Conservation (phyloP, 1,140 invertebrate genomes). For the Brachionus paranguensis region DNA sequence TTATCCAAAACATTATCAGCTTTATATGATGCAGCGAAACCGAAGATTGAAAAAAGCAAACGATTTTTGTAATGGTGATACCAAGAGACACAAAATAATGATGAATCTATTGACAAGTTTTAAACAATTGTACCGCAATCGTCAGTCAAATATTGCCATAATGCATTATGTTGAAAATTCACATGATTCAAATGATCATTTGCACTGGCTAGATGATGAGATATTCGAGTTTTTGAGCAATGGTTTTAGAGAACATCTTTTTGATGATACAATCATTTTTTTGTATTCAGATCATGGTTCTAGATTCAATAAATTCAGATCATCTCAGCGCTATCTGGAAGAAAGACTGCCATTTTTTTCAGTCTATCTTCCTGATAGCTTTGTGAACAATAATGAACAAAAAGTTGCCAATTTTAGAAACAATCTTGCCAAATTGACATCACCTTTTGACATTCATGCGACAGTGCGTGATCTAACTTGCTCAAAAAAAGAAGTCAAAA, state of each 20-base stretch:
- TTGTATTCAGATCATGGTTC: slow-evolving; percentile 48
- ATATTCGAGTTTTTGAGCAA: background rate
- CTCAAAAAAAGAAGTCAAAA: background rate
- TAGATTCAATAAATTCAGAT: slow-evolving; percentile 41
- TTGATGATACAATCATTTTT: slow-evolving; percentile 46
- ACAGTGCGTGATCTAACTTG: slow-evolving; percentile 59
- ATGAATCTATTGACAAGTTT: background rate
- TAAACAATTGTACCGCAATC: background rate
- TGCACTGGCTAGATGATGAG: background rate
- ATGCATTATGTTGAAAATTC: background rate
- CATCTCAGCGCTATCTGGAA: background rate
- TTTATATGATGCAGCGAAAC: slow-evolving; percentile 44
- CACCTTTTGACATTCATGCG: slow-evolving; percentile 73
- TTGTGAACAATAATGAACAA: background rate
- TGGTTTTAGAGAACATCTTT: slow-evolving; percentile 6
- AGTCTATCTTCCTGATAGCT: background rate
- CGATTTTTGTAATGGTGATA: background rate
- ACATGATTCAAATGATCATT: background rate
- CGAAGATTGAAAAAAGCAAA: background rate
- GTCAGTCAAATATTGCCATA: background rate
- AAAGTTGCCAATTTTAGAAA: background rate
- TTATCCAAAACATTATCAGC: slow-evolving; percentile 75
- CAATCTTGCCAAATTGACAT: slow-evolving; percentile 61
- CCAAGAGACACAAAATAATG: background rate
- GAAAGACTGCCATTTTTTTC: slow-evolving; percentile 22